phyloP scores from a whole-genome alignment of 2,113 vertebrate species.

The Cyrtonyx montezumae region DNA sequence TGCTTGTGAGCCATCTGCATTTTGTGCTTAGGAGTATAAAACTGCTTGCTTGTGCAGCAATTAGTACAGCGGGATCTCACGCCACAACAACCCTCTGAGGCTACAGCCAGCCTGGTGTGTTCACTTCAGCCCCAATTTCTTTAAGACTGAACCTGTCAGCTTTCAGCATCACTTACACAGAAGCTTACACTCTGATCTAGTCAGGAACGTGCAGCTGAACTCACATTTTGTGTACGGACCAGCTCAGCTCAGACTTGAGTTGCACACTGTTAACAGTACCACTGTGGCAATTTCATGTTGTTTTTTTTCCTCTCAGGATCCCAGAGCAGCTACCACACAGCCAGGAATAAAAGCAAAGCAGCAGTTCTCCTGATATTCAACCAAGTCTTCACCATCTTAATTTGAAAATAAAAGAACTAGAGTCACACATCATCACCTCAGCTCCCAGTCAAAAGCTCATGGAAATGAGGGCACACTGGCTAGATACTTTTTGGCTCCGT shows the following conservation, averaged over 20 bases:
- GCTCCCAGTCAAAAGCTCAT: neutral
- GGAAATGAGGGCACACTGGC: rapidly evolving
- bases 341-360: neutral
- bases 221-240: neutral
- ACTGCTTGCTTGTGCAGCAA: constrained; percentile 36
- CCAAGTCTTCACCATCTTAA: neutral
- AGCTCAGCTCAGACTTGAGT: neutral
- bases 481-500: neutral
- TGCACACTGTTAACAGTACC: neutral
- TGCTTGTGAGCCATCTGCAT: constrained; percentile 10
- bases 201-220: neutral
- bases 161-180: constrained; percentile 23
- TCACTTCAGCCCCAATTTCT: neutral
- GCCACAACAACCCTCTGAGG: constrained; percentile 13
- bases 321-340: rapidly evolving
- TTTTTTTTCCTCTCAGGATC: neutral
- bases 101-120: neutral
- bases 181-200: neutral
- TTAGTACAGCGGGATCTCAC: constrained; percentile 43
- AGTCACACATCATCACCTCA: neutral
- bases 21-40: constrained; percentile 46
- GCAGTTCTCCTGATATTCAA: neutral
- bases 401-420: neutral
- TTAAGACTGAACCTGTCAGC: neutral
- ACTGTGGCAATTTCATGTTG: neutral